Base-by-base conservation (phyloP, 2,888 invertebrate genomes). In the Hemistola chrysoprasaria region DNA sequence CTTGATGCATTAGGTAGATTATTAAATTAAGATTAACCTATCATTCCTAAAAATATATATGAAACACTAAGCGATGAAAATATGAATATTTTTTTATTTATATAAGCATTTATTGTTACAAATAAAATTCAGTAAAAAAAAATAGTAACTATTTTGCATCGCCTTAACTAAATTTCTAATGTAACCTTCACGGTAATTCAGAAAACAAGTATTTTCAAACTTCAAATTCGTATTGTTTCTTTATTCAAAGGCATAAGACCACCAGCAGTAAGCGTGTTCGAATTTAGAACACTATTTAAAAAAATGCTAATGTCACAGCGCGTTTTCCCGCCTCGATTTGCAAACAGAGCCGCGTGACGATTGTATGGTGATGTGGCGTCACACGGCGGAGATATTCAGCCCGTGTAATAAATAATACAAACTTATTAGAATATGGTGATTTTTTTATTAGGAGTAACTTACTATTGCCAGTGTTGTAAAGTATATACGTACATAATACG, bases 261-360 rank as follows among this genome's bases (percentile, higher is more conserved):
- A 80, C 81, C 81, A 70, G 66, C 73, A 56, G 62, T 55, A 59
- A 50, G 49, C 53, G 50, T 56, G 64, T 73, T 75, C 64, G 63
- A 75, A 77, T 77, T 78, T 75, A 68, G 77, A 76, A 74, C 67
- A 71, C 72, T 62, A 44, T 44, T 44, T 39, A 44, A 72, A 75
- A 71, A 67, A 65, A 68, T 77, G 75, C 73, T 81, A 82, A 82
- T 81, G 41, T 55, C 69, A 70, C 69, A 71, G 73, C 75, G 71
- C 61, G 53, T 67, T 54, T 55, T 54, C 56, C 62, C 64, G 63
- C 66, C 72, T 73, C 78, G 78, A 86, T 85, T 86, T 86, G 86
- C 85, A 84, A 82, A 83, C 84, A 80, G 80, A 70, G 71, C 71
- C 60, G 46, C 57, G 68, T 78, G 74, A 74, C 81, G 75, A 84